These are phyloP conservation scores for Stomatorhinus walkeri DNA, from an alignment of 2,797 vertebrate species.

Conservation along the genomic window DNA sequence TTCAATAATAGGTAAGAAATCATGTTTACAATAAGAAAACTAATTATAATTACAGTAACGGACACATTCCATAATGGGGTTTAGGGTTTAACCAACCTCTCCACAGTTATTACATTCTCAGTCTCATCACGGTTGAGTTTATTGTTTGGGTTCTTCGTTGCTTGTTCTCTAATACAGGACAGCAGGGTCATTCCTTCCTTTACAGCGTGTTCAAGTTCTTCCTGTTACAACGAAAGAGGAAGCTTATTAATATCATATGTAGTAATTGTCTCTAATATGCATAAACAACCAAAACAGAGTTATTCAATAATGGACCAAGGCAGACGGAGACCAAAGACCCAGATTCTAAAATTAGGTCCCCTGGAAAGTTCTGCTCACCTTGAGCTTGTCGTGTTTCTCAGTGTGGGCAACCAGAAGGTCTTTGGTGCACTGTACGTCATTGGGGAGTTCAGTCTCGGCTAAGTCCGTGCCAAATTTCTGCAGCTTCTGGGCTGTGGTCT, in stretches of 20 bases:
- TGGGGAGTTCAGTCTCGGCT: constrained; percentile 81
- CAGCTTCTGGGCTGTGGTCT: constrained; percentile 82
- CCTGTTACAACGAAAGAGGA: constrained; percentile 53
- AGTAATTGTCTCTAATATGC: background rate
- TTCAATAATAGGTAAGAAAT: background rate
- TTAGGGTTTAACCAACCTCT: constrained; percentile 62
- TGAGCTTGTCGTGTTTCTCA: constrained; percentile 70
- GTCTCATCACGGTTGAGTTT: constrained; percentile 75
- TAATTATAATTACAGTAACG: background rate
- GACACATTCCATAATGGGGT: background rate
- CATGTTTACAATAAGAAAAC: background rate
- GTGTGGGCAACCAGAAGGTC: constrained; percentile 73
- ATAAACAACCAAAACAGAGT: background rate
- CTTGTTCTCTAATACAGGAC: constrained; percentile 77
- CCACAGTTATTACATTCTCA: constrained; percentile 82
- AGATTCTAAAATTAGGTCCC: background rate
- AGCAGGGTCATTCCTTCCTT: constrained; percentile 82
- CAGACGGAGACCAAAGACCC: background rate
- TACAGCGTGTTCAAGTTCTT: constrained; percentile 76
- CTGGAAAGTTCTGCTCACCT: constrained; percentile 53
- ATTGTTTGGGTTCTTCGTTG: constrained; percentile 62
- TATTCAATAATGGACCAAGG: background rate
- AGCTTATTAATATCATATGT: background rate
- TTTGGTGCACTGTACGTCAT: constrained; percentile 76
- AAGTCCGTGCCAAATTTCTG: constrained; percentile 79